Conservation (phyloP, 2,113 vertebrate genomes). For the Hippolais icterina region DNA sequence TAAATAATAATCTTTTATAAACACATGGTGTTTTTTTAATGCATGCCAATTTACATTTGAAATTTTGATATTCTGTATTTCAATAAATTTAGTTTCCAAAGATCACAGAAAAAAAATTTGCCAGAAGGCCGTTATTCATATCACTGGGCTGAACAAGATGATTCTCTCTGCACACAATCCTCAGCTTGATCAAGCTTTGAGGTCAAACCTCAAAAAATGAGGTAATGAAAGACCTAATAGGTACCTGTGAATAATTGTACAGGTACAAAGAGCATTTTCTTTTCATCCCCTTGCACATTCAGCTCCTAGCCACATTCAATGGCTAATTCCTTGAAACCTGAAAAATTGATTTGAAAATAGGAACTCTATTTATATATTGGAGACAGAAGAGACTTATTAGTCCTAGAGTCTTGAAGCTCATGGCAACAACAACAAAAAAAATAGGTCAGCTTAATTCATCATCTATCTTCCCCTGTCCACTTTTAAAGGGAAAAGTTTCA, state of each 20-base stretch:
- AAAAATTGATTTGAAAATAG: not conserved
- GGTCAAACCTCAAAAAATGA: not conserved
- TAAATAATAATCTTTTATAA: not conserved
- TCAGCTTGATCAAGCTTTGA: not conserved
- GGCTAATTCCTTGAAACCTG: not conserved
- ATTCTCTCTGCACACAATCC: not conserved
- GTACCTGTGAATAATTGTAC: not conserved
- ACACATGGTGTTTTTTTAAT: not conserved
- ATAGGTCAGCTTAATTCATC: not conserved
- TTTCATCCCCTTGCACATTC: not conserved
- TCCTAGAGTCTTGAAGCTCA: not conserved
- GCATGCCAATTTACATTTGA: not conserved
- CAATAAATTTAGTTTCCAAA: not conserved
- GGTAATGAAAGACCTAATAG: not conserved
- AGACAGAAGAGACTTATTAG: not conserved
- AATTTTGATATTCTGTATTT: not conserved
- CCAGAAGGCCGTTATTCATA: not conserved
- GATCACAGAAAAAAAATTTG: not conserved
- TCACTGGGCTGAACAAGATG: not conserved
- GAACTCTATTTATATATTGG: not conserved
- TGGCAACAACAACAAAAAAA: not conserved
- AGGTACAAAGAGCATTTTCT: not conserved
- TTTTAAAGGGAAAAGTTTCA: not conserved
- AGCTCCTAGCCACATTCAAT: not conserved
- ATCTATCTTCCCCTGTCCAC: not conserved